Evolutionary conservation across 2,888 invertebrate genomes (phyloP), one percentile per base, ranked within the genome.

Genomic region (Lycaena phlaeas): DNA sequence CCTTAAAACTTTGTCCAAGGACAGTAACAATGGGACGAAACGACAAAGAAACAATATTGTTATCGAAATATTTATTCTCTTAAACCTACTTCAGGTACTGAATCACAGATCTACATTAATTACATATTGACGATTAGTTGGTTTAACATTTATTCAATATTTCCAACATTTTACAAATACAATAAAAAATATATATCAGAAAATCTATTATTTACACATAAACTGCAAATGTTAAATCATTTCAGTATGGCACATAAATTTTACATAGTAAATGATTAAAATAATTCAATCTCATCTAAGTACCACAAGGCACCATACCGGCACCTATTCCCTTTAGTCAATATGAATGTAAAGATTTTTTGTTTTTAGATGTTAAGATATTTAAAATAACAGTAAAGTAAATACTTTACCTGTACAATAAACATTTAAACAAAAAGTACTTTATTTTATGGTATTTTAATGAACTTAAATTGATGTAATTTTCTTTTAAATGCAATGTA

Each of bases 41-140:
- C 47, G 44, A 46, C 52, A 63, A 64, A 54, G 51, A 63, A 62
- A 65, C 56, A 52, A 45, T 36, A 49, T 50, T 45, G 45, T 48
- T 51, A 51, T 42, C 50, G 38, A 48, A 49, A 42, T 49, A 49
- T 47, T 57, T 49, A 49, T 51, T 50, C 27, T 37, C 28, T 46
- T 43, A 30, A 25, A 41, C 29, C 31, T 37, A 36, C 25, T 53
- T 54, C 54, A 56, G 53, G 54, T 52, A 44, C 46, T 42, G 22
- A 30, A 61, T 62, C 54, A 61, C 59, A 62, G 51, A 36, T 45
- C 2, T 12, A 14, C 12, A 11, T 22, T 4, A 36, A 11, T 25
- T 36, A 25, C n/a, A 36, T 15, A 15, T 15, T 10, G n/a, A 14
- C 12, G n/a, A n/a, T n/a, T n/a, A n/a, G n/a, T n/a, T n/a, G n/a